Percentiles rank a stretch among this genome's conserved stretches.
These are phyloP conservation scores for Brachionus koreanus DNA, from an alignment of 1,140 invertebrate species.

Conservation along the genomic window DNA sequence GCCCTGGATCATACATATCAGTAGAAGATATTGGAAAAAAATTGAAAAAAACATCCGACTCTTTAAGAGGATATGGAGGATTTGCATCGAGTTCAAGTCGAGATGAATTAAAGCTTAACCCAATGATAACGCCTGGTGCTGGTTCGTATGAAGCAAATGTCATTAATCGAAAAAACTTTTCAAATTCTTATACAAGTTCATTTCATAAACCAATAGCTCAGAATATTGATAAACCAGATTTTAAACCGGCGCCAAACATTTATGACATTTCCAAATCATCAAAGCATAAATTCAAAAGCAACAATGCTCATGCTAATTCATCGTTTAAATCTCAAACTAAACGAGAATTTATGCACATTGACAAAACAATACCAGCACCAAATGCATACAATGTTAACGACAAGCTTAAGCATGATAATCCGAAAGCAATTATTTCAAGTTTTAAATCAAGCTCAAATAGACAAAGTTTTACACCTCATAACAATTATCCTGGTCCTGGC, in stretches of 20 bases:
- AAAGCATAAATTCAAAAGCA: conserved; percentile 31
- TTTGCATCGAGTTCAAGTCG: conserved; percentile 32
- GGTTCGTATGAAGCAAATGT: not conserved
- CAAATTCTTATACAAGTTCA: not conserved
- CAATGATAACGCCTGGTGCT: conserved; percentile 23
- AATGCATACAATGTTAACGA: conserved; percentile 37
- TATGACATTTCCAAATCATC: conserved; percentile 2
- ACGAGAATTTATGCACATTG: conserved; percentile 16
- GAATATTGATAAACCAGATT: not conserved
- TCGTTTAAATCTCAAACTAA: conserved; percentile 42
- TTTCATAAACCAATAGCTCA: conserved; percentile 43
- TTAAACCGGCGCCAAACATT: conserved; percentile 3
- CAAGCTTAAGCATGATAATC: not conserved
- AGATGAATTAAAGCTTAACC: conserved; percentile 10
- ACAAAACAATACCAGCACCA: conserved; percentile 11
- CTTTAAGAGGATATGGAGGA: conserved; percentile 27
- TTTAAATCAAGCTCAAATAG: conserved; percentile 25
- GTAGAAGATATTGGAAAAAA: not conserved
- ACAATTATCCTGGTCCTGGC: conserved; percentile 13
- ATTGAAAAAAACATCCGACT: conserved; percentile 41
- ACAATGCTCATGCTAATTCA: conserved; percentile 31
- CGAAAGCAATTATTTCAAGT: not conserved
- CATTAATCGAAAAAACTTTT: not conserved
- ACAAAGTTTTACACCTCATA: not conserved
- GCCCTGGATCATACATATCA: conserved; percentile 23